Evolutionary conservation across 2,113 vertebrate genomes (phyloP).

Genomic region (Gymnogyps californianus): DNA sequence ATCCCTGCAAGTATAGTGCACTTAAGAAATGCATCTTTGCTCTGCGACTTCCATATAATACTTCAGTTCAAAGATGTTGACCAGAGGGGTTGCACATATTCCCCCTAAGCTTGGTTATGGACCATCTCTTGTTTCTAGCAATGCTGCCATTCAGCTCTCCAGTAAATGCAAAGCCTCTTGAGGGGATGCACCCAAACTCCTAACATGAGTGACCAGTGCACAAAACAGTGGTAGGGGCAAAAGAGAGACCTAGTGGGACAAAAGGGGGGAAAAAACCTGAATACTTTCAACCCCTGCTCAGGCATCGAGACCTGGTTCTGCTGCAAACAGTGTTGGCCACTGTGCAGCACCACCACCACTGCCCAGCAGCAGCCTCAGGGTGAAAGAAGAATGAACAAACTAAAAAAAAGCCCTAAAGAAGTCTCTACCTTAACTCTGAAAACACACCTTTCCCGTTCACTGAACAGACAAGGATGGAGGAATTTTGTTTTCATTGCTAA

Average conservation of each 20-base stretch:
- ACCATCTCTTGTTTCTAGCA: not conserved
- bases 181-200: not conserved
- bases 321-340: not conserved
- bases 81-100: not conserved
- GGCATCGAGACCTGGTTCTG: not conserved
- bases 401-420: not conserved
- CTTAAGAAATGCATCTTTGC: not conserved
- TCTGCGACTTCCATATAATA: not conserved
- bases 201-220: not conserved
- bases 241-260: not conserved
- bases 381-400: not conserved
- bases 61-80: not conserved
- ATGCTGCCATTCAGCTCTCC: not conserved
- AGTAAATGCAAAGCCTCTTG: not conserved
- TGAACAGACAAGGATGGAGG: not conserved
- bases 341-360: not conserved
- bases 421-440: not conserved
- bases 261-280: rapidly evolving
- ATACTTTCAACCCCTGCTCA: not conserved
- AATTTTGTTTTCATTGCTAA: not conserved
- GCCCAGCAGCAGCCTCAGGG: not conserved
- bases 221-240: not conserved
- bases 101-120: rapidly evolving
- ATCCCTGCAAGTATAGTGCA: not conserved
- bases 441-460: not conserved